Conservation (phyloP, 2,888 invertebrate genomes). For the Pristionchus fissidentatus region DNA sequence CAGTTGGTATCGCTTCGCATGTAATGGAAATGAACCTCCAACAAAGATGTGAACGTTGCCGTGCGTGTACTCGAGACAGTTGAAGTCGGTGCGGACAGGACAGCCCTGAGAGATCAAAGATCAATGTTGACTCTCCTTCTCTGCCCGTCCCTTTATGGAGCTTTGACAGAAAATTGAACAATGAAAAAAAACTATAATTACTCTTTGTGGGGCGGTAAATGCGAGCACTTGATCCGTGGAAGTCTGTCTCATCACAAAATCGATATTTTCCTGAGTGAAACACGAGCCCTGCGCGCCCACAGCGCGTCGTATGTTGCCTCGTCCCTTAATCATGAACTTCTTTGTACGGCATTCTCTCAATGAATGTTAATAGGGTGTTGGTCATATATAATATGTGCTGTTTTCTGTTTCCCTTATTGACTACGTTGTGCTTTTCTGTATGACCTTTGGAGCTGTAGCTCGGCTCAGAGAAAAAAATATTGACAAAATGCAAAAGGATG, state of each 20-base stretch:
- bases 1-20: not conserved
- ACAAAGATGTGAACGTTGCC: slow-evolving; percentile 69
- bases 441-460: too few species aligned
- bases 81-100: slow-evolving; percentile 63
- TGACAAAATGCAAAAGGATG: too few species aligned
- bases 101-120: slow-evolving; percentile 54
- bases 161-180: too few species aligned
- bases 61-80: slow-evolving; percentile 67
- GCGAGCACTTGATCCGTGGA: slow-evolving; percentile 67
- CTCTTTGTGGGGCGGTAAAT: slow-evolving; percentile 67
- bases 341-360: too few species aligned
- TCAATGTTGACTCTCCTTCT: not conserved
- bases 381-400: too few species aligned
- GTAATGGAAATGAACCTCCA: slow-evolving; percentile 51
- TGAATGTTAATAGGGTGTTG: too few species aligned
- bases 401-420: too few species aligned
- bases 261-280: slow-evolving; percentile 58
- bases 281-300: slow-evolving; percentile 56
- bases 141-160: not conserved
- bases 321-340: slow-evolving; percentile 20
- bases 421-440: too few species aligned
- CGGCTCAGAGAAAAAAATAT: too few species aligned
- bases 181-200: too few species aligned
- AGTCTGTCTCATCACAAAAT: slow-evolving; percentile 63
- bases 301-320: slow-evolving; percentile 55